A percentile compares a stretch with the other conserved stretches of the same genome.
Conservation (phyloP, 2,888 invertebrate species). For the Drosophila robusta region DNA sequence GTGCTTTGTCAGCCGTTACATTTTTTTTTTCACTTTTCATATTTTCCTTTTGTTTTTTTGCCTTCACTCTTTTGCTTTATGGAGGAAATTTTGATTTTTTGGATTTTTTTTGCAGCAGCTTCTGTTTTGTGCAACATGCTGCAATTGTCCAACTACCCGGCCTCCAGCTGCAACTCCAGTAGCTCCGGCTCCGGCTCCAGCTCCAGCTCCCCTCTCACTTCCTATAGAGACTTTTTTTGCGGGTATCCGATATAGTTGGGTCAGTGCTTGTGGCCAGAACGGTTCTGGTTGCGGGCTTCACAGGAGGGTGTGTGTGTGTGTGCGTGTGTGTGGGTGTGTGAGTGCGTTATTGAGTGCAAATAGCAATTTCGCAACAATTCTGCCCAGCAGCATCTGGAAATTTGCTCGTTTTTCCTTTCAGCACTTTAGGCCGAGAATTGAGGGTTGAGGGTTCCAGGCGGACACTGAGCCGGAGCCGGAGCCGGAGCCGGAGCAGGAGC, state of each 20-base stretch:
- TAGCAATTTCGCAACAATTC: conserved; percentile 83
- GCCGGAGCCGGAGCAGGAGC: background rate
- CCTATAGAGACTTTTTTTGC: conserved; percentile 73
- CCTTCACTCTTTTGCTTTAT: conserved; percentile 56
- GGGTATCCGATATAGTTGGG: conserved; percentile 84
- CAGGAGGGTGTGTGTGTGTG: conserved; percentile 22
- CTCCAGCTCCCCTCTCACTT: background rate
- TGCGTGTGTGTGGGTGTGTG: conserved; percentile 29
- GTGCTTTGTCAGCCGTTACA: conserved; percentile 48
- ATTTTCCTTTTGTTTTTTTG: conserved; percentile 37
- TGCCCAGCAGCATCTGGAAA: conserved; percentile 71
- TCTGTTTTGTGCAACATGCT: conserved; percentile 75
- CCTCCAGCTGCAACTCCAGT: background rate
- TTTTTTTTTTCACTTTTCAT: conserved; percentile 21
- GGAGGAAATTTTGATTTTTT: conserved; percentile 46
- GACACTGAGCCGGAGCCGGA: conserved; percentile 11
- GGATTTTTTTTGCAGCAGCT: conserved; percentile 18
- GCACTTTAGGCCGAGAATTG: conserved; percentile 75
- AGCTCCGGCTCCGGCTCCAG: background rate
- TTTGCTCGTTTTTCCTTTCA: conserved; percentile 76
- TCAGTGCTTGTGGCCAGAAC: conserved; percentile 84
- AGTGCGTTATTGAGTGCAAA: conserved; percentile 84
- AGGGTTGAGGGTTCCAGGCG: conserved; percentile 38
- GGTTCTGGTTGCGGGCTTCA: conserved; percentile 82
- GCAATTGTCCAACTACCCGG: conserved; percentile 65